A percentile compares a stretch with the other conserved stretches of the same genome.
phyloP scores from a whole-genome alignment of 2,888 invertebrate genomes.

The Euzophera pinguis region DNA sequence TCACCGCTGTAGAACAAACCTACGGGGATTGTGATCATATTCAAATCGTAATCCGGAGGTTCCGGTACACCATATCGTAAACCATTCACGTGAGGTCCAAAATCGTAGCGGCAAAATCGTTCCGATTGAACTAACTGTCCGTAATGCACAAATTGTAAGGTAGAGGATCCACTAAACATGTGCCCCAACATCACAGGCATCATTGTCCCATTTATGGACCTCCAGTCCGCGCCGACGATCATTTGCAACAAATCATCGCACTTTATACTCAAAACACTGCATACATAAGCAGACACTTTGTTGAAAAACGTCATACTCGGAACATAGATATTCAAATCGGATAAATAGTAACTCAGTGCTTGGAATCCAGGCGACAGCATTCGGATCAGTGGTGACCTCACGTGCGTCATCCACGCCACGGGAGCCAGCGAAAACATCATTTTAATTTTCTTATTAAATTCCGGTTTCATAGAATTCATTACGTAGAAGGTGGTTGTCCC shows the following conservation, averaged over 20 bases:
- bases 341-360: conserved; percentile 33
- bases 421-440: conserved; percentile 80
- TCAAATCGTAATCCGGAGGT: conserved; percentile 57
- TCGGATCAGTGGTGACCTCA: conserved; percentile 53
- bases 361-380: conserved; percentile 42
- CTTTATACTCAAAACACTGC: conserved; percentile 31
- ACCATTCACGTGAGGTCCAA: conserved; percentile 39
- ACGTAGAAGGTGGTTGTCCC: conserved; percentile 82
- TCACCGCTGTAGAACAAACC: conserved; percentile 51
- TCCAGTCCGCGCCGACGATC: conserved; percentile 41
- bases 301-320: conserved; percentile 42
- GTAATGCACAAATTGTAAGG: conserved; percentile 69
- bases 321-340: conserved; percentile 34
- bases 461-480: conserved; percentile 72
- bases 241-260: conserved; percentile 45
- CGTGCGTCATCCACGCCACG: conserved; percentile 72
- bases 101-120: conserved; percentile 55
- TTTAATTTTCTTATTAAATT: conserved; percentile 77
- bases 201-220: conserved; percentile 59
- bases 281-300: conserved; percentile 38
- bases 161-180: conserved; percentile 79
- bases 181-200: conserved; percentile 81
- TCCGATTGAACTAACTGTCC: conserved; percentile 53
- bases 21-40: conserved; percentile 41
- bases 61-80: conserved; percentile 58